A percentile compares a stretch with the other conserved stretches of the same genome.
phyloP scores from a whole-genome alignment of 2,888 invertebrate genomes.

The Ornithoptera priamus region DNA sequence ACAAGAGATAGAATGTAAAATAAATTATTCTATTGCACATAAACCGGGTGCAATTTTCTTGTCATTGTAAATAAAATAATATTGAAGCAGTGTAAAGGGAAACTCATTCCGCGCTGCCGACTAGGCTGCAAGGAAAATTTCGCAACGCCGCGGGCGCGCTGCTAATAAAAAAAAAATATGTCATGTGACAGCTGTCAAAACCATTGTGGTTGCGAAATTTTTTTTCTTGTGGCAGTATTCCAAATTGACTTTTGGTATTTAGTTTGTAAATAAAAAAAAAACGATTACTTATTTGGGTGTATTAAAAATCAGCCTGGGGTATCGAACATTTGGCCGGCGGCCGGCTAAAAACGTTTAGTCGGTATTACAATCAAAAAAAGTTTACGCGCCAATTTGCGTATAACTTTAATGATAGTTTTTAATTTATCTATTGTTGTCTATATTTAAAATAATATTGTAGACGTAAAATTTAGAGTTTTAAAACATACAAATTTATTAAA shows the following conservation, averaged over 20 bases:
- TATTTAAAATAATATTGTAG: too few relatives aligned
- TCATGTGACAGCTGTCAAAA: constrained; percentile 50
- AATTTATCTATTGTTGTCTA: not conserved
- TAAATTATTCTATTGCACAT: constrained; percentile 23
- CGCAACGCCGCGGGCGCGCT: constrained; percentile 18
- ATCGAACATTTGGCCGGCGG: constrained; percentile 59
- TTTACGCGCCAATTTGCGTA: constrained; percentile 22
- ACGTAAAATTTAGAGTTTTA: not conserved
- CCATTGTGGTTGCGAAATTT: constrained; percentile 47
- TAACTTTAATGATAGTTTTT: not conserved
- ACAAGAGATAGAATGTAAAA: constrained; percentile 16
- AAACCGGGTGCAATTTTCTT: constrained; percentile 27
- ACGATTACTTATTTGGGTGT: constrained; percentile 31
- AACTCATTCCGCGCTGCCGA: constrained; percentile 18
- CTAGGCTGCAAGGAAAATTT: constrained; percentile 14
- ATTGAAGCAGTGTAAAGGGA: constrained; percentile 20
- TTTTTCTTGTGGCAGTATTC: constrained; percentile 40
- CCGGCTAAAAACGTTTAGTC: constrained; percentile 7
- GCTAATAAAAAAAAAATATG: constrained; percentile 25
- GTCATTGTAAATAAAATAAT: constrained; percentile 29
- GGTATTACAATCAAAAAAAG: constrained; percentile 40
- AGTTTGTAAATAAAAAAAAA: constrained; percentile 34
- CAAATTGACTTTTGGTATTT: constrained; percentile 36
- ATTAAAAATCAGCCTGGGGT: constrained; percentile 53
- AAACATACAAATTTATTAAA: not conserved